A percentile compares a stretch with the other conserved stretches of the same genome.
These are phyloP conservation scores for Halocynthia roretzi DNA, from an alignment of 23 tunicate genomes.

Conservation along the genomic window DNA sequence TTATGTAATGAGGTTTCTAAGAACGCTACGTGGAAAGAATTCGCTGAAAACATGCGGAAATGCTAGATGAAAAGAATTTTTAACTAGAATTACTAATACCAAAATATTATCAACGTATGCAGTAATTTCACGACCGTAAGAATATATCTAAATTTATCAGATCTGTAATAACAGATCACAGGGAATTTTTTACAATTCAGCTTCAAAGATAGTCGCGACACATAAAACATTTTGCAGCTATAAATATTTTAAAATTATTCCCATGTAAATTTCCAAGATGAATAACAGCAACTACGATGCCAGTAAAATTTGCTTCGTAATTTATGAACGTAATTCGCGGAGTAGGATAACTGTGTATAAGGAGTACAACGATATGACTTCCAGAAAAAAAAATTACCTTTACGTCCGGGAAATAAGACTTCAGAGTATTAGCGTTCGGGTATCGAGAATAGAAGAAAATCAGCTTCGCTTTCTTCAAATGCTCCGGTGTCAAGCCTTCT, in stretches of 20 bases:
- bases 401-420: constrained; percentile 83
- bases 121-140: too few species aligned
- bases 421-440: constrained; percentile 89
- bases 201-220: too few species aligned
- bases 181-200: too few species aligned
- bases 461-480: constrained; percentile 94
- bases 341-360: neutral
- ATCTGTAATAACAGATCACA: too few species aligned
- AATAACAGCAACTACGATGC: neutral
- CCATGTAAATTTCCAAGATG: neutral
- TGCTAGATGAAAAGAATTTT: too few species aligned
- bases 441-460: constrained; percentile 96
- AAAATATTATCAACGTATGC: too few species aligned
- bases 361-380: neutral
- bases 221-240: neutral
- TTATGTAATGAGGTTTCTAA: too few species aligned
- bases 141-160: too few species aligned
- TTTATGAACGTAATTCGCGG: neutral
- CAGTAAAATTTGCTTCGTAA: neutral
- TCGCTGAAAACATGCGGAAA: too few species aligned
- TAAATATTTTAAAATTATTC: neutral
- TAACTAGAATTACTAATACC: too few species aligned
- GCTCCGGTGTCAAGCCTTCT: constrained; percentile 93
- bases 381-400: constrained; percentile 51
- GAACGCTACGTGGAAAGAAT: too few species aligned